Evolutionary conservation across 2,888 invertebrate species (phyloP), one percentile per base, ranked within the genome.

Genomic region (Pandemis corylana): DNA sequence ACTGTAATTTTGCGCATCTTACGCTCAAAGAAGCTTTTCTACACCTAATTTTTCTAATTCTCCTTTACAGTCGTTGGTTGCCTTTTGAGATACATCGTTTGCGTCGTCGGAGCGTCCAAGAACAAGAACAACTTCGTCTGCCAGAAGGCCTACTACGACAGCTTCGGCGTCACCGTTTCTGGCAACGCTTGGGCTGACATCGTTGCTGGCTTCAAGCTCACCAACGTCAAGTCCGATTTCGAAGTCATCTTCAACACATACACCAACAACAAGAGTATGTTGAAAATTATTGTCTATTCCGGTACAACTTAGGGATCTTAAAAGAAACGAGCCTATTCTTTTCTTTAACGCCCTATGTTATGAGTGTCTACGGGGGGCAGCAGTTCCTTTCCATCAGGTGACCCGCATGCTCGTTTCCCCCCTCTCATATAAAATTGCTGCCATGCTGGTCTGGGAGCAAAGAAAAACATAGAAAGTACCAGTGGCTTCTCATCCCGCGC

Each of bases 61-160:
- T 53, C 9, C n/a, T 41, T 41, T 7, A n/a, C 53, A 67, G 66
- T 53, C 0, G 36, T 67, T 41, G 66, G 51, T 4, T 51, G 36
- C 51, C 28, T 66, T 9, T n/a, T 66, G 49, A 13, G 66, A 0
- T 66, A 66, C 66, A n/a, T 66, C 36, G 66, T 66, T 0, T 66
- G 66, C 66, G 28, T 66, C 0, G 36, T 66, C n/a, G 66, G 66
- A 5, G 66, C 7, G 36, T 28, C 66, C n/a, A 28, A 44, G 9
- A 36, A 66, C 51, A n/a, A 36, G 51, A 36, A 41, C 20, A 66
- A n/a, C 66, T 66, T 51, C 36, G 66, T 67, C 36, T 67, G 66
- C 66, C 51, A 67, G 4, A 53, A 51, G 15, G 66, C 66, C 9
- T 67, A 41, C 66, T 67, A 41, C 53, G 15, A 53, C n/a, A 15